Evolutionary conservation across 2,888 invertebrate species (phyloP).

Genomic region (Agrotis segetum): DNA sequence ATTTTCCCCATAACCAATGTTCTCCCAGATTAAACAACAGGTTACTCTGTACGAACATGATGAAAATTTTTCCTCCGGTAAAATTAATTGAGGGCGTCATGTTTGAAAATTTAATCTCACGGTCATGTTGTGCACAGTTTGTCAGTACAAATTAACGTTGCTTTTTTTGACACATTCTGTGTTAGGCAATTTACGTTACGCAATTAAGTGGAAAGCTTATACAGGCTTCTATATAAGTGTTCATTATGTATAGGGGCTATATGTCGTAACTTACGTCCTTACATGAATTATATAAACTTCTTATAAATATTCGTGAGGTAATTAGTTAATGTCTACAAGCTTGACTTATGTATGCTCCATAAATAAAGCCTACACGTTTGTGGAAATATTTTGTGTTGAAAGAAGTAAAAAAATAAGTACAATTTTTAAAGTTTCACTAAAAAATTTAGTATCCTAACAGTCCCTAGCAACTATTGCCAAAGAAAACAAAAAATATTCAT

Average conservation of each 20-base stretch:
- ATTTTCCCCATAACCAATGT: slow-evolving; percentile 71
- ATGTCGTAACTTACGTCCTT: slow-evolving; percentile 46
- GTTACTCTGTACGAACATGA: slow-evolving; percentile 71
- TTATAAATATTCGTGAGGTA: slow-evolving; percentile 36
- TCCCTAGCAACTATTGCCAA: slow-evolving; percentile 16
- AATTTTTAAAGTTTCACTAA: neutral
- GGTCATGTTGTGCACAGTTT: slow-evolving; percentile 78
- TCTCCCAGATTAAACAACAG: slow-evolving; percentile 76
- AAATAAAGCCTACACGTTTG: neutral
- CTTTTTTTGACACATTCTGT: slow-evolving; percentile 77
- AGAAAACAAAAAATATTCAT: slow-evolving; percentile 47
- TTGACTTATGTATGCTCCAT: slow-evolving; percentile 9
- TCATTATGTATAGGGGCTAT: slow-evolving; percentile 56
- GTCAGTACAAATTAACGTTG: slow-evolving; percentile 81
- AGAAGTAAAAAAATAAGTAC: neutral
- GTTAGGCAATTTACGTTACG: slow-evolving; percentile 76
- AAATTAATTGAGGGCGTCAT: slow-evolving; percentile 82
- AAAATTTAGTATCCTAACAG: neutral
- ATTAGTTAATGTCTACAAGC: slow-evolving; percentile 19
- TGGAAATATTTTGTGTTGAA: neutral
- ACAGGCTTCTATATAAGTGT: slow-evolving; percentile 46
- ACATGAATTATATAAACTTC: slow-evolving; percentile 16
- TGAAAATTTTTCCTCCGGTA: slow-evolving; percentile 80
- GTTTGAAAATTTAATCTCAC: slow-evolving; percentile 87
- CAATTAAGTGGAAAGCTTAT: slow-evolving; percentile 63